phyloP scores from a whole-genome alignment of 23 tunicate species.

The Halocynthia aurantium region DNA sequence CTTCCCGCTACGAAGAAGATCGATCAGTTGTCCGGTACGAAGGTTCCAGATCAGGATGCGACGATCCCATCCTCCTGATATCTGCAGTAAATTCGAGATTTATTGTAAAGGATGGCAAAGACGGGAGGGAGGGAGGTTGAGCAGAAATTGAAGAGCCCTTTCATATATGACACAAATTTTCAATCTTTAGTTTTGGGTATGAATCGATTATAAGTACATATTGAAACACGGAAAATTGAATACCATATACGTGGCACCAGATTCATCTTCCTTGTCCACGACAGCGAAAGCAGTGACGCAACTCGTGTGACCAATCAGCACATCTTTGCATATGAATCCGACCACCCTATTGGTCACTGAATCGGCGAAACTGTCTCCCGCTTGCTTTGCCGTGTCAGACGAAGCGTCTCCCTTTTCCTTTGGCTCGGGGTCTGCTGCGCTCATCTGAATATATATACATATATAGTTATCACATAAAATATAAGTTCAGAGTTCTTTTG shows the following conservation, averaged over 20 bases:
- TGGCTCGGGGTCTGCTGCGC: background rate
- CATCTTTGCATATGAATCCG: slow-evolving; percentile 83
- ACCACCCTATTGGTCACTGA: slow-evolving; percentile 94
- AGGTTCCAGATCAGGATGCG: slow-evolving; percentile 72
- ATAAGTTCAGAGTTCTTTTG: no score
- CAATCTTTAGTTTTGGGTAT: no score
- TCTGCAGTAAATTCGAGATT: slow-evolving; percentile 13
- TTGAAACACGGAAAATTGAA: background rate
- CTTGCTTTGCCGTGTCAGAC: background rate
- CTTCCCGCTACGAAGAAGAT: slow-evolving; percentile 56
- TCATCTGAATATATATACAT: background rate
- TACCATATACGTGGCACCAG: slow-evolving; percentile 65
- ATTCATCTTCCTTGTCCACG: slow-evolving; percentile 46
- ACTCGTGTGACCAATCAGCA: slow-evolving; percentile 59
- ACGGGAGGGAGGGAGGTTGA: background rate
- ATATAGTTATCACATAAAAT: background rate
- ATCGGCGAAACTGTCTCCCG: slow-evolving; percentile 29
- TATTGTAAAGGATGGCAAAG: background rate
- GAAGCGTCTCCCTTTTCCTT: slow-evolving; percentile 9
- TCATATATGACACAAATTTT: no score
- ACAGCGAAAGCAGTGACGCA: slow-evolving; percentile 71
- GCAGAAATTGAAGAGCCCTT: no score
- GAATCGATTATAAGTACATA: background rate
- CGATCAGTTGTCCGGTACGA: slow-evolving; percentile 59
- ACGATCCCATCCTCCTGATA: slow-evolving; percentile 93